Percentiles rank a stretch among this genome's conserved stretches.
phyloP scores from a whole-genome alignment of 2,113 vertebrate species.

The rat (Rattus norvegicus) region DNA sequence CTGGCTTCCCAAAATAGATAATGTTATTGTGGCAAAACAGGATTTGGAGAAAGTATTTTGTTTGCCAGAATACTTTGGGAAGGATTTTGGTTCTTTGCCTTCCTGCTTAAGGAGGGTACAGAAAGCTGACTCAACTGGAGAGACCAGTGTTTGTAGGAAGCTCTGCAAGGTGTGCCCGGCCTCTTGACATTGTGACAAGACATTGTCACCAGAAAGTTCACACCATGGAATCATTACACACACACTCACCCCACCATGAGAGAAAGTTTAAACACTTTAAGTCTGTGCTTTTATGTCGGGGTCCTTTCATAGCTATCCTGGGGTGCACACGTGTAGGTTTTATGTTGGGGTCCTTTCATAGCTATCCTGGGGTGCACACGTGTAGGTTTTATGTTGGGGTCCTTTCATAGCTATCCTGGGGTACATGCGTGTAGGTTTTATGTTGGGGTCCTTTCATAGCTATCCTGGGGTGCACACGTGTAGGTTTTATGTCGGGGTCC shows the following conservation, averaged over 20 bases:
- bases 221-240: background rate
- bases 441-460: background rate
- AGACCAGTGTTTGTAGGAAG: background rate
- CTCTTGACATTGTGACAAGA: background rate
- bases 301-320: background rate
- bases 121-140: background rate
- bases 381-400: background rate
- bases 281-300: background rate
- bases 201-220: background rate
- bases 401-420: background rate
- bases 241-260: too few species aligned
- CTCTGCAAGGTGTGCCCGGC: background rate
- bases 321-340: background rate
- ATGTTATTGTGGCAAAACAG: slow-evolving; percentile 42
- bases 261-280: background rate
- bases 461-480: too few species aligned
- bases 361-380: background rate
- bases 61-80: slow-evolving; percentile 46
- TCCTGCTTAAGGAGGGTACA: background rate
- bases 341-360: background rate
- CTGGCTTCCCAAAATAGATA: slow-evolving; percentile 69
- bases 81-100: background rate
- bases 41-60: slow-evolving; percentile 44
- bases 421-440: too few species aligned
- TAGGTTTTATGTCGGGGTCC: background rate